Percentiles rank a stretch among this genome's conserved stretches.
Evolutionary conservation across 1,140 invertebrate species (phyloP).

Genomic region (Calliphora vicina): DNA sequence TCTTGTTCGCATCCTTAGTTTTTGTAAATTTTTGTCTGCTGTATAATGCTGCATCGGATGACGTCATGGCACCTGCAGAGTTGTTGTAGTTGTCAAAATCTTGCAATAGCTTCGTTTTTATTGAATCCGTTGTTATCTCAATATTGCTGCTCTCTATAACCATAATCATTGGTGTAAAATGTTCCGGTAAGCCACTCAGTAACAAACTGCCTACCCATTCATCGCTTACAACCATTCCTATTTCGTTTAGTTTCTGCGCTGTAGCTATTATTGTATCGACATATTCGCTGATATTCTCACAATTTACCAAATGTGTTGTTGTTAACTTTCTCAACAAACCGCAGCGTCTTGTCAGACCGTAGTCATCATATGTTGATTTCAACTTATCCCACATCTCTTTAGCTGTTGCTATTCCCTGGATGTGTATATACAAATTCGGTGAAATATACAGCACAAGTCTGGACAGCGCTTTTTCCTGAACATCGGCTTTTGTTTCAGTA

Average conservation of each 20-base stretch:
- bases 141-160: slow-evolving; percentile 55
- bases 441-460: slow-evolving; percentile 55
- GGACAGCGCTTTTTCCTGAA: slow-evolving; percentile 47
- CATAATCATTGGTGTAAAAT: slow-evolving; percentile 64
- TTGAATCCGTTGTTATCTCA: slow-evolving; percentile 53
- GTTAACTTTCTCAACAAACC: slow-evolving; percentile 42
- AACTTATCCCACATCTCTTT: slow-evolving; percentile 53
- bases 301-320: slow-evolving; percentile 42
- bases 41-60: background rate
- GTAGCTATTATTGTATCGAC: slow-evolving; percentile 56
- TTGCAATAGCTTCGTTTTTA: slow-evolving; percentile 60
- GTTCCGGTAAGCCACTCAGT: slow-evolving; percentile 56
- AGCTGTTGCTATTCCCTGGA: slow-evolving; percentile 43
- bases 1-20: slow-evolving; percentile 45
- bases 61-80: background rate
- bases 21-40: background rate
- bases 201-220: slow-evolving; percentile 59
- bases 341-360: slow-evolving; percentile 50
- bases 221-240: slow-evolving; percentile 54
- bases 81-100: background rate
- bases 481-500: slow-evolving; percentile 44
- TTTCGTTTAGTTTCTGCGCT: slow-evolving; percentile 52
- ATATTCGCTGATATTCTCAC: slow-evolving; percentile 53
- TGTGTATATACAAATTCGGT: slow-evolving; percentile 51
- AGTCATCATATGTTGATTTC: slow-evolving; percentile 52